Evolutionary conservation across 2,113 vertebrate genomes (phyloP).

Genomic region (Antechinus stuartii): DNA sequence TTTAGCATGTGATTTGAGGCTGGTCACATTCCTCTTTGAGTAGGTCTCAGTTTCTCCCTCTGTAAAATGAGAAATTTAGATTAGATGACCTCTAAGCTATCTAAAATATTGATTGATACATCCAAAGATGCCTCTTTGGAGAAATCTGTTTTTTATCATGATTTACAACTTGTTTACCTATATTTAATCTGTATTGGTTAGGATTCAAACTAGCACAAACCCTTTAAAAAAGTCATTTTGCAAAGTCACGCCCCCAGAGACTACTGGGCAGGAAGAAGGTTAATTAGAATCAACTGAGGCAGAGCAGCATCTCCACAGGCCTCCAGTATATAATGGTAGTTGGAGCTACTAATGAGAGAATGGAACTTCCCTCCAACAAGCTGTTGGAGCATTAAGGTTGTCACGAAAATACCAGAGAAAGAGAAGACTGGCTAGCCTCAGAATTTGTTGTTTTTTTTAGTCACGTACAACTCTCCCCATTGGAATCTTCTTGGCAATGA

Average conservation of each 20-base stretch:
- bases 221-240: background rate
- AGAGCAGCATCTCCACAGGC: background rate
- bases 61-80: background rate
- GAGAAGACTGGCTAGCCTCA: background rate
- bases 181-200: background rate
- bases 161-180: background rate
- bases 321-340: background rate
- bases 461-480: background rate
- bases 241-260: background rate
- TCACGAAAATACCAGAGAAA: background rate
- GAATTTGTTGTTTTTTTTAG: background rate
- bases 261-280: background rate
- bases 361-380: background rate
- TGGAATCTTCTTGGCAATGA: background rate
- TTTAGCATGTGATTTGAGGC: background rate
- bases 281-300: background rate
- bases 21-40: background rate
- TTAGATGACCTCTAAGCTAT: background rate
- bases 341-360: background rate
- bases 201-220: background rate
- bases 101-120: background rate
- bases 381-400: background rate
- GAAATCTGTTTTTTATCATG: background rate
- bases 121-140: background rate
- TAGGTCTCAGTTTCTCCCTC: background rate